Evolutionary conservation across 2,888 invertebrate species (phyloP).

Genomic region (Drosophila nigritarsus): DNA sequence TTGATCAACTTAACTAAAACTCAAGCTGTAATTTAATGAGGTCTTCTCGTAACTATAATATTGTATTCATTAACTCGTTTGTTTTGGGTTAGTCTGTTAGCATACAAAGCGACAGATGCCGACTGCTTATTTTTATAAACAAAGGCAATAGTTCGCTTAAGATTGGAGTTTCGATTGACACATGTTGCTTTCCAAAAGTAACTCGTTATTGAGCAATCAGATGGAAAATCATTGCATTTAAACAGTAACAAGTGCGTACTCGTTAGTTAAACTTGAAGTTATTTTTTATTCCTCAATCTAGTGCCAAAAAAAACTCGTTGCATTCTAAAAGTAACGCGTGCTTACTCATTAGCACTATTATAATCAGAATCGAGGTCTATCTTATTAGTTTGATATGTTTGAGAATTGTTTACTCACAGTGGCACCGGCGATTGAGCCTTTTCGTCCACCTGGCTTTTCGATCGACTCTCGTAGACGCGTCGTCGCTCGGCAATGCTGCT

Average conservation of each 20-base stretch:
- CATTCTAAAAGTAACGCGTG: neutral
- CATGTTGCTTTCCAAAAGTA: neutral
- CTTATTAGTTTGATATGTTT: neutral
- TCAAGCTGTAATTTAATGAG: neutral
- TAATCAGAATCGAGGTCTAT: neutral
- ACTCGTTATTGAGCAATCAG: neutral
- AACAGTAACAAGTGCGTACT: neutral
- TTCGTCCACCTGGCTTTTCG: slow-evolving; percentile 89
- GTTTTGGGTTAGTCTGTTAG: no score
- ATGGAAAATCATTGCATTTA: neutral
- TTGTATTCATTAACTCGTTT: neutral
- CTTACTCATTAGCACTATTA: neutral
- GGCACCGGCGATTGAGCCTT: slow-evolving; percentile 91
- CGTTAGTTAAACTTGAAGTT: neutral
- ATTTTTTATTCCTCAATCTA: neutral
- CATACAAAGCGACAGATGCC: neutral
- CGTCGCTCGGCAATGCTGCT: slow-evolving; percentile 92
- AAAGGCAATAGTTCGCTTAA: neutral
- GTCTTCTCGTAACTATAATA: neutral
- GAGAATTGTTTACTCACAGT: slow-evolving; percentile 85
- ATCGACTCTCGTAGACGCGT: slow-evolving; percentile 91
- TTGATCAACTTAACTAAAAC: neutral
- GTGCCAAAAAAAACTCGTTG: neutral
- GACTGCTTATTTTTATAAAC: neutral
- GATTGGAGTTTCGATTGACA: no score